These are phyloP conservation scores for Neomonachus schauinslandi DNA, from an alignment of 2,113 vertebrate genomes.

Conservation along the genomic window DNA sequence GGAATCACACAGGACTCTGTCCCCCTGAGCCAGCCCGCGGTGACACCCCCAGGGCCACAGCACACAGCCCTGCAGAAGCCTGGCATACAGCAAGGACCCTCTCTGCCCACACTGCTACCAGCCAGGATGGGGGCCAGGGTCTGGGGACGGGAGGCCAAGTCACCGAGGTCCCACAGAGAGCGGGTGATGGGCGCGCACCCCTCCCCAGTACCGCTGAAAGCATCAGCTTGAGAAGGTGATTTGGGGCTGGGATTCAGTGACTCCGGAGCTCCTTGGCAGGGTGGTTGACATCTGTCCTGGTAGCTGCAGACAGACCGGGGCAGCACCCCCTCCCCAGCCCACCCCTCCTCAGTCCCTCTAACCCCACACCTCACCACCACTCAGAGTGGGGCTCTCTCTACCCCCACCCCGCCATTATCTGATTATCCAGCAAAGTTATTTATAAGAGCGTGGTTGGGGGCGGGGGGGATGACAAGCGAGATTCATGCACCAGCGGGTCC, in stretches of 20 bases:
- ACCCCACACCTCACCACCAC: background rate
- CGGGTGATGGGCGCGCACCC: fast-evolving
- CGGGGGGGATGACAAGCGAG: slow-evolving; percentile 84
- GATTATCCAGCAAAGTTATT: slow-evolving; percentile 83
- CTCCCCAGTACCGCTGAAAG: slow-evolving; percentile 53
- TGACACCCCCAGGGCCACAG: background rate
- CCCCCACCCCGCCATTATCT: background rate
- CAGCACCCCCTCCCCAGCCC: background rate
- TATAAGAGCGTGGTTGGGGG: slow-evolving; percentile 82
- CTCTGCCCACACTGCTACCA: background rate
- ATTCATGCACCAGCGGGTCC: slow-evolving; percentile 79
- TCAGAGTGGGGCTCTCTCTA: background rate
- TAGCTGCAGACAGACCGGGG: background rate
- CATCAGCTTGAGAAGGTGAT: slow-evolving; percentile 61
- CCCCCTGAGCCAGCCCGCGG: background rate
- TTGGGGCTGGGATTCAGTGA: slow-evolving; percentile 64
- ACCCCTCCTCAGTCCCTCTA: background rate
- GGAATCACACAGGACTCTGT: background rate
- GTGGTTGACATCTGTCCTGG: slow-evolving; percentile 57
- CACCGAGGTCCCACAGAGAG: background rate
- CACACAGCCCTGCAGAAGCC: background rate
- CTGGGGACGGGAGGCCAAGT: fast-evolving
- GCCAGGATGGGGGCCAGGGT: fast-evolving
- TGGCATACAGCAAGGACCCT: background rate
- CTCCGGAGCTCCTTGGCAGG: slow-evolving; percentile 43